Conservation (phyloP, 1,140 invertebrate species). For the Octopus sinensis region DNA sequence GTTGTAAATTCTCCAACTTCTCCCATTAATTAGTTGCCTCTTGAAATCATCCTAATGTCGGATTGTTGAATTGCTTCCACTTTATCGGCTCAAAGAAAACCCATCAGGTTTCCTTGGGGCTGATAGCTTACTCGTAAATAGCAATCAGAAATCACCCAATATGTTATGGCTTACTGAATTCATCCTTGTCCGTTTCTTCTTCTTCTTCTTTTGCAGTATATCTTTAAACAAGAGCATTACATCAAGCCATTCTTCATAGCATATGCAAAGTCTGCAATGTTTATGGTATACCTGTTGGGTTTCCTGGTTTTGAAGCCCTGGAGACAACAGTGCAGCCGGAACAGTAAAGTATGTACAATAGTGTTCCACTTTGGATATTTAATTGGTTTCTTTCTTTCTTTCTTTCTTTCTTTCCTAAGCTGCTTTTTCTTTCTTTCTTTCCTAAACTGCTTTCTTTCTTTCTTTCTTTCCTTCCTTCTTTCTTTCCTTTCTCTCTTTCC, state of each 20-base stretch:
- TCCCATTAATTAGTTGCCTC: too few relatives aligned
- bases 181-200: neutral
- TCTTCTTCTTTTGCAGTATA: slow-evolving; percentile 66
- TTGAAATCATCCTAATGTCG: too few relatives aligned
- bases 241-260: slow-evolving; percentile 87
- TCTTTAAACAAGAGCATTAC: slow-evolving; percentile 75
- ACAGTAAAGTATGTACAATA: slow-evolving; percentile 18
- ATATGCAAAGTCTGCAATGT: slow-evolving; percentile 85
- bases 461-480: neutral
- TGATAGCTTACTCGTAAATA: too few relatives aligned
- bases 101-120: too few relatives aligned
- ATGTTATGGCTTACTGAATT: too few relatives aligned
- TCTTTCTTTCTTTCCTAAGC: neutral
- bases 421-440: neutral
- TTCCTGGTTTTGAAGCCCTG: slow-evolving; percentile 79
- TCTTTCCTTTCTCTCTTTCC: neutral
- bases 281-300: slow-evolving; percentile 77
- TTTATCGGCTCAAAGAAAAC: too few relatives aligned
- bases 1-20: too few relatives aligned
- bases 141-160: too few relatives aligned
- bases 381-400: neutral
- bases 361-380: neutral
- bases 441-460: neutral
- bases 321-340: slow-evolving; percentile 70
- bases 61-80: too few relatives aligned